A percentile compares a stretch with the other conserved stretches of the same genome.
Conservation (phyloP, 2,888 invertebrate species). For the Spicauda simplicius region DNA sequence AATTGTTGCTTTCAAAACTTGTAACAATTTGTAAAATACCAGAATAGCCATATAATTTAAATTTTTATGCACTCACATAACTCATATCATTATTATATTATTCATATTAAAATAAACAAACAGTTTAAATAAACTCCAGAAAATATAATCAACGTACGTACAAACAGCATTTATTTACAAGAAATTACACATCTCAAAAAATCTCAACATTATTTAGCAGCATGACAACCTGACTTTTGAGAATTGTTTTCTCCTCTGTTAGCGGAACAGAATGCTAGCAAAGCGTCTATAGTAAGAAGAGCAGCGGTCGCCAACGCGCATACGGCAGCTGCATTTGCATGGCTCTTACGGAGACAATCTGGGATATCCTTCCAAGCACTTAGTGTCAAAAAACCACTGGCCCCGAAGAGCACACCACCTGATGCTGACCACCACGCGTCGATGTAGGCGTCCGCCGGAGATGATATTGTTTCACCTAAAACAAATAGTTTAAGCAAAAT, state of each 20-base stretch:
- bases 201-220: constrained; percentile 16
- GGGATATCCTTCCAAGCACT: constrained; percentile 66
- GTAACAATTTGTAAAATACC: no score
- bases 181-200: not conserved
- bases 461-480: constrained; percentile 71
- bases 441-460: constrained; percentile 73
- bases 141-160: not conserved
- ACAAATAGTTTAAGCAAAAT: not conserved
- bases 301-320: constrained; percentile 65
- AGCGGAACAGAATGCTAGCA: constrained; percentile 67
- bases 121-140: no score
- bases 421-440: constrained; percentile 75
- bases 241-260: constrained; percentile 55
- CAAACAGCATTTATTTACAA: not conserved
- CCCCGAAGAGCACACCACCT: constrained; percentile 65
- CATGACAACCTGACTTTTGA: constrained; percentile 54
- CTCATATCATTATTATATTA: no score
- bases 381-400: constrained; percentile 66
- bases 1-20: no score
- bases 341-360: constrained; percentile 51
- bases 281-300: constrained; percentile 62
- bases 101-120: no score
- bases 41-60: no score
- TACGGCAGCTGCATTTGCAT: constrained; percentile 61
- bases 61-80: no score